Conservation (phyloP, 2,888 invertebrate species). For the Argyra leucocephala region DNA sequence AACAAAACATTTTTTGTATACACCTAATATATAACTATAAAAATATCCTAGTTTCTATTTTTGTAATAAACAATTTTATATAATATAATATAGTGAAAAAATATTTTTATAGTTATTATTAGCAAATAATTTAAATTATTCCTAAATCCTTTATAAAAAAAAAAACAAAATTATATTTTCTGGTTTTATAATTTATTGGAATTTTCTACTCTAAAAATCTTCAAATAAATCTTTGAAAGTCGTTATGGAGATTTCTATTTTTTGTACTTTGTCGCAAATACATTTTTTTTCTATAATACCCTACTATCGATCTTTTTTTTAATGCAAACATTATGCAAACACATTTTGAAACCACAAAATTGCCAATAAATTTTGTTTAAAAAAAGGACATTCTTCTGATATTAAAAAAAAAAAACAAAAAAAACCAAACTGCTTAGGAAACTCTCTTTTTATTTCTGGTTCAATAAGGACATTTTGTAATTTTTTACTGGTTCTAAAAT, state of each 20-base stretch:
- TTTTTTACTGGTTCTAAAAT: not conserved
- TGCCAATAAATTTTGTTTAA: slow-evolving; percentile 3
- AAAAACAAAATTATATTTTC: not conserved
- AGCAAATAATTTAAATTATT: too few species aligned
- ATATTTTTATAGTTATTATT: too few species aligned
- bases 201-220: not conserved
- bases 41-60: too few species aligned
- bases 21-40: too few species aligned
- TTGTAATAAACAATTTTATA: too few species aligned
- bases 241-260: not conserved
- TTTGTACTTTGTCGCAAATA: not conserved
- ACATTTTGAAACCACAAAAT: slow-evolving; percentile 3
- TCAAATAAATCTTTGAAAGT: not conserved
- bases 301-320: not conserved
- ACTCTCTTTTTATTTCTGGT: too few species aligned
- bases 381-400: not conserved
- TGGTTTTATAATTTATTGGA: not conserved
- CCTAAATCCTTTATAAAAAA: too few species aligned
- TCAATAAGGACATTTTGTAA: not conserved
- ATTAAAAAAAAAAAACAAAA: too few species aligned
- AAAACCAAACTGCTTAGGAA: too few species aligned
- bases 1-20: too few species aligned
- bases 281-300: too few species aligned
- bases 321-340: not conserved
- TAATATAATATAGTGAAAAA: too few species aligned